Base-by-base conservation (phyloP, 1,140 invertebrate species). In the Venturia canescens region DNA sequence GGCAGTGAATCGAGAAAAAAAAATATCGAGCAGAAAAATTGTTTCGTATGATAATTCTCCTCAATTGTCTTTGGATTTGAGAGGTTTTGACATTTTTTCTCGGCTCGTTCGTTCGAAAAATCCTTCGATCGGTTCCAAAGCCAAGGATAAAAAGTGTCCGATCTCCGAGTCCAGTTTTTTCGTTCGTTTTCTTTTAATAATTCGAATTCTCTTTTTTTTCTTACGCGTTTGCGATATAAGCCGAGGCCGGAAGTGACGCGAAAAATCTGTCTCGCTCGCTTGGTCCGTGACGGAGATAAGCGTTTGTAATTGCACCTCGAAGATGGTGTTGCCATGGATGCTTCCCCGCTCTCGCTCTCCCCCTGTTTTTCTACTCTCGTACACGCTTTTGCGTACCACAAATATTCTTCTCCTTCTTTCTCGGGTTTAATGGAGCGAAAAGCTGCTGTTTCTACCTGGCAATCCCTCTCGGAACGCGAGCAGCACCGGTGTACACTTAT, bases 211-310 rank as follows among this genome's bases (percentile, higher is more conserved):
- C 15, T 57, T 63, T 63, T 63, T 3, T 23, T 69, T 18, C 29
- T 18, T 1, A 9, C 66, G 26, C 26, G 18, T 60, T n/a, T 63
- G 31, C 75, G 75, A 66, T 77, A 77, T 66, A 44, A 60, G 27
- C 48, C 72, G 29, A 13, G 3, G 18, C 75, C 75, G 75, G 75
- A 77, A 48, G 75, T 77, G 75, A 77, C 75, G 75, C 74, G 74
- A 78, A 82, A 84, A 85, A 84, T 86, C 57, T 71, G 83, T 81
- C 80, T 83, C 70, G 80, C 78, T 83, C 57, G 57, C 75, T 63
- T 78, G 71, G 77, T 71, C 78, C 31, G 74, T 34, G 74, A 81
- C 79, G 80, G 82, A 82, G 63, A 57, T 70, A 83, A 83, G 83
- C 78, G 76, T 71, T 70, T 67, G 79, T 78, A 79, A 77, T 80